Base-by-base conservation (phyloP, 92 coral and sea anemone species). In the Zoanthus sociatus region DNA sequence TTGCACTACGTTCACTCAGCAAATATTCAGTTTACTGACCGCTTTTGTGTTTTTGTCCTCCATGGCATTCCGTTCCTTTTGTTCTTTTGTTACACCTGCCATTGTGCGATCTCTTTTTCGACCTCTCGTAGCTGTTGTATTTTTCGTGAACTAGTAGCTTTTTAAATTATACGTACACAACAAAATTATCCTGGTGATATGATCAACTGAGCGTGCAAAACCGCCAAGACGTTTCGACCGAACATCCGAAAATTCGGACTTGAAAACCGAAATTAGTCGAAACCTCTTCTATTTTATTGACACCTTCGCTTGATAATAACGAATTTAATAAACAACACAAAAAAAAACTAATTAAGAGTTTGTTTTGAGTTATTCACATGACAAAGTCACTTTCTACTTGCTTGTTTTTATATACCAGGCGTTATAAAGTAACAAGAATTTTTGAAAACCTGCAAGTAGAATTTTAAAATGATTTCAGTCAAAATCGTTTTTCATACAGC, bases 41-140 rank as follows among this genome's bases (percentile, higher is more conserved):
- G 76, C 66, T 63, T 81, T 81, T 10, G 82, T 58, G 67, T 46
- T 14, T 81, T 81, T 68, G 85, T 81, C 51, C 47, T 21, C 13
- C 63, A 20, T 18, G 48, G 75, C 13, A 20, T 11, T 45, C 44
- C 12, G 37, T 15, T 67, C 76, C 75, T 20, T 81, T 81, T 81
- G 85, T 81, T 53, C 85, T 31, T 63, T 63, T 63, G 9, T 20
- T 31, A 3, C 5, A 67, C 85, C 85, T 45, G 75, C 54, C 73
- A 81, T 47, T 50, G 55, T 79, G 73, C 42, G 26, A 7, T 63
- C n/a, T 60, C 8, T 32, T 26, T 63, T 63, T n/a, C 33, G 70
- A 13, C 56, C 72, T 58, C 47, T 61, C 42, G 16, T 30, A 37
- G 84, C 72, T n/a, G 37, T 7, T 17, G 69, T 61, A 11, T 44